Base-by-base conservation (phyloP, 2,888 invertebrate species). In the Yponomeuta cagnagella region DNA sequence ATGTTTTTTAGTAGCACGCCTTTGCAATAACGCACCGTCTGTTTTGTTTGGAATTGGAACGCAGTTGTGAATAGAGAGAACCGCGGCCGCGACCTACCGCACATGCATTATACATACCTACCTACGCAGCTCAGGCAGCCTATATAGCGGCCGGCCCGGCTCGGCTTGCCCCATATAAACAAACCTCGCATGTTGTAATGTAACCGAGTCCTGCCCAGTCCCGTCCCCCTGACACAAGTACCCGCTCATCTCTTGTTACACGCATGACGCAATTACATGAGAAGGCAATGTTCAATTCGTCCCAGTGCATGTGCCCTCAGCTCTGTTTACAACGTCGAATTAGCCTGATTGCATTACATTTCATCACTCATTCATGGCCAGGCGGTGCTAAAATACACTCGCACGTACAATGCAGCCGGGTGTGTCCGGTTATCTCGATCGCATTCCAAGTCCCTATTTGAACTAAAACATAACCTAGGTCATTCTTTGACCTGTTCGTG, bases 61-160 rank as follows among this genome's bases (percentile, higher is more conserved):
- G 52, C 52, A 58, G 52, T 58, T 58, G 52, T 58, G 52, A 15
- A 15, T 15, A 58, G 2, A 58, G 52, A 58, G 52, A 58, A 58
- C 52, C 15, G 52, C 30, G 76, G 72, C 77, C 79, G 72, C 78
- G 80, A 81, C 80, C 81, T 81, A 80, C 80, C 78, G 75, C 80
- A 80, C 76, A 75, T 73, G 70, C 74, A 71, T 72, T 72, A 43
- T 43, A 43, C 43, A 43, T 43, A 43, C 43, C 5, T 43, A 43
- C 43, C 43, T 43, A 43, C 43, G 43, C 43, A 43, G 72, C 71
- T 70, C 71, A n/a, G 23, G 10, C 23, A 23, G 37, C 68, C 68
- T 30, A 31, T 12, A 58, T 15, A 58, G 52, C 52, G 52, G 15
- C 15, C 52, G 52, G 15, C 52, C 52, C 52, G 52, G 52, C 30